These are phyloP conservation scores for Buathra laborator DNA, from an alignment of 2,888 invertebrate genomes.

Conservation along the genomic window DNA sequence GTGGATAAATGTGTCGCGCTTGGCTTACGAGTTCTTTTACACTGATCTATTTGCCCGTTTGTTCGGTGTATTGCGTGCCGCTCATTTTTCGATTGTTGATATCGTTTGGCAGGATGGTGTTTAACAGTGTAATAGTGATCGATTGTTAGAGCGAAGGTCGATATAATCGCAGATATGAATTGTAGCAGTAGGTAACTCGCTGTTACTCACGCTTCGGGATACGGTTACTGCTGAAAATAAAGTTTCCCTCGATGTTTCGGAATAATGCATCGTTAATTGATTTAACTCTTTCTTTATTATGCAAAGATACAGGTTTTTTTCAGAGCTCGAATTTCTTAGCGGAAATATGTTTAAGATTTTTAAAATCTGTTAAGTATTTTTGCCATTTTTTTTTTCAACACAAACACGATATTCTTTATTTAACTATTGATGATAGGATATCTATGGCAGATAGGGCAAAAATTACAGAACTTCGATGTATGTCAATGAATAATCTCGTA, in stretches of 20 bases:
- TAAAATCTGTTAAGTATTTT: background rate
- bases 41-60: too few relatives aligned
- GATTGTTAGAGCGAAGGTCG: background rate
- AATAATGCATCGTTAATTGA: too few relatives aligned
- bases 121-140: background rate
- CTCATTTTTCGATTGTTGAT: background rate
- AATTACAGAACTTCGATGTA: conserved; percentile 66
- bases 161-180: background rate
- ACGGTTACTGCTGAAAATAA: too few relatives aligned
- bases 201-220: too few relatives aligned
- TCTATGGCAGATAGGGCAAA: conserved; percentile 61
- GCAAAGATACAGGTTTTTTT: background rate
- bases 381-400: conserved; percentile 17
- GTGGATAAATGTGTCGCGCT: too few relatives aligned
- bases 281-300: too few relatives aligned
- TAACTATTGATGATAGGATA: conserved; percentile 44
- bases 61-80: too few relatives aligned
- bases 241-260: too few relatives aligned
- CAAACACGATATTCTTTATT: conserved; percentile 10
- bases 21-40: too few relatives aligned
- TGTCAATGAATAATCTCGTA: conserved; percentile 42
- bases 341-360: too few relatives aligned
- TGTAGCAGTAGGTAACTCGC: background rate
- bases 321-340: background rate
- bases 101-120: background rate